These are phyloP conservation scores for Macaria notata DNA, from an alignment of 2,888 invertebrate species.

Conservation along the genomic window DNA sequence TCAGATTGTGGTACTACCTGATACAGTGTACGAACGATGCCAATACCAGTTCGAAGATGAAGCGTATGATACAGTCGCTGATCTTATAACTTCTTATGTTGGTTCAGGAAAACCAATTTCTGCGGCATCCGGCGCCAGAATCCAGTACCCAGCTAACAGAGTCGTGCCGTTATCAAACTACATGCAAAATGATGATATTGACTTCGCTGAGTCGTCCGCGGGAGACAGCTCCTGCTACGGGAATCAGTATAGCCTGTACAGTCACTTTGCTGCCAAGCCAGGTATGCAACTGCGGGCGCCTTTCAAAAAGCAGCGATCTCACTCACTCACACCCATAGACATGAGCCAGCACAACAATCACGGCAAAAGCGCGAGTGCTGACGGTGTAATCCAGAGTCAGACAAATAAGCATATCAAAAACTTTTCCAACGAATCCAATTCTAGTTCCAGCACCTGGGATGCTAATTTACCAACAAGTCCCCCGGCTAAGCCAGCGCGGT, in stretches of 20 bases:
- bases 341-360: slow-evolving; percentile 70
- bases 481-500: slow-evolving; percentile 81
- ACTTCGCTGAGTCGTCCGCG: slow-evolving; percentile 55
- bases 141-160: slow-evolving; percentile 92
- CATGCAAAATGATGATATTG: slow-evolving; percentile 65
- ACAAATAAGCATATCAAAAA: slow-evolving; percentile 64
- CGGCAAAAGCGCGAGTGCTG: slow-evolving; percentile 87
- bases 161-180: slow-evolving; percentile 90
- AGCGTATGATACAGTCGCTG: slow-evolving; percentile 95
- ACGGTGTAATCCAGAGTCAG: slow-evolving; percentile 84
- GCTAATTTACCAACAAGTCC: slow-evolving; percentile 81
- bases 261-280: slow-evolving; percentile 70
- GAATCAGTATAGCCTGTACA: slow-evolving; percentile 77
- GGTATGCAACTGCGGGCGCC: slow-evolving; percentile 67
- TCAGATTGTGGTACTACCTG: slow-evolving; percentile 91
- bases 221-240: slow-evolving; percentile 58
- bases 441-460: slow-evolving; percentile 76
- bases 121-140: slow-evolving; percentile 92
- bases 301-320: slow-evolving; percentile 86
- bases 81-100: slow-evolving; percentile 96
- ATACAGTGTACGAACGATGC: slow-evolving; percentile 95
- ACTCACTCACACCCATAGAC: slow-evolving; percentile 87
- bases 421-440: slow-evolving; percentile 76
- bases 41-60: slow-evolving; percentile 98
- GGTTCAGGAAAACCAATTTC: slow-evolving; percentile 95